These are phyloP conservation scores for Rachycentron canadum DNA, from an alignment of 2,797 vertebrate species.

Conservation along the genomic window DNA sequence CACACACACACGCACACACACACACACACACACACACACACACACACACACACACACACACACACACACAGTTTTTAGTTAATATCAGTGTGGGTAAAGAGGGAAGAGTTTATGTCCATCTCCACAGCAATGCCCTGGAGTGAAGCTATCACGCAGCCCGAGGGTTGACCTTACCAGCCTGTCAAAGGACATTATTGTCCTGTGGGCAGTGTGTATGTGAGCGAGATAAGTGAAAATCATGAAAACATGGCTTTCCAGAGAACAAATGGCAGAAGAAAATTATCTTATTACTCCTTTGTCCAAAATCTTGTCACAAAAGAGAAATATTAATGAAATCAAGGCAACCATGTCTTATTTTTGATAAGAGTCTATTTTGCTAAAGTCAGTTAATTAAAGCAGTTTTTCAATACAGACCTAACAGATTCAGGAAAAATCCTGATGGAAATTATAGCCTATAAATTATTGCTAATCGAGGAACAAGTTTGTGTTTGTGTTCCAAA, in stretches of 20 bases:
- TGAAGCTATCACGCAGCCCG: conserved; percentile 61
- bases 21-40: neutral
- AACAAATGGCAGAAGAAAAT: neutral
- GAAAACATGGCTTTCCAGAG: conserved; percentile 14
- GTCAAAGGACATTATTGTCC: conserved; percentile 74
- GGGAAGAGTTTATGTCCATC: conserved; percentile 35
- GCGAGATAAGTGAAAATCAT: conserved; percentile 2
- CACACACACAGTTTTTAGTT: conserved; percentile 9
- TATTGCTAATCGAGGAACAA: neutral
- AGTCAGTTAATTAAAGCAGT: neutral
- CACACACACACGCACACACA: neutral
- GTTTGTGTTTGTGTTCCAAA: neutral
- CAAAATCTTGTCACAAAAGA: neutral
- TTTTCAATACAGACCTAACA: neutral
- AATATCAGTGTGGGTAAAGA: conserved; percentile 35
- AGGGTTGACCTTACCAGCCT: conserved; percentile 75
- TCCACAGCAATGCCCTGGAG: conserved; percentile 58
- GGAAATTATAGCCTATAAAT: neutral
- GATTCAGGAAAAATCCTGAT: neutral
- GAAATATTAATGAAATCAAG: neutral
- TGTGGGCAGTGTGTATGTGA: conserved; percentile 36
- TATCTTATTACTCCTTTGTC: neutral
- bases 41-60: neutral
- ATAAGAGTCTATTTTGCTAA: too few species aligned
- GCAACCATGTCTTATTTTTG: neutral